phyloP scores from a whole-genome alignment of 2,113 vertebrate species.

The Tachuris rubrigastra region DNA sequence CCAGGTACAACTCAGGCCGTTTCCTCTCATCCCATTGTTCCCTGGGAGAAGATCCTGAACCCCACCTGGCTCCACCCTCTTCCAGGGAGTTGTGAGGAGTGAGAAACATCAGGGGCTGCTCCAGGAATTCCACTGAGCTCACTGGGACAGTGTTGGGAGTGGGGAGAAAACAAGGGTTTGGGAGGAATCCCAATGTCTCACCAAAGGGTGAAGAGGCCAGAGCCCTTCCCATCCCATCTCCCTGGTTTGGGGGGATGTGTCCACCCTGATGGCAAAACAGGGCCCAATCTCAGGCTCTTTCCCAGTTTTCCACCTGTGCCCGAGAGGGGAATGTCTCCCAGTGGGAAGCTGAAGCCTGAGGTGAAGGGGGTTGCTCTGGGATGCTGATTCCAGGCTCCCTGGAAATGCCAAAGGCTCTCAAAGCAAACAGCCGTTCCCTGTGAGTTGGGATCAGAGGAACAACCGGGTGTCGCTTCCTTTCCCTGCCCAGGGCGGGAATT shows the following conservation, averaged over 20 bases:
- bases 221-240: fast-evolving
- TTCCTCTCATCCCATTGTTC: neutral
- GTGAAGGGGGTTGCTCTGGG: fast-evolving
- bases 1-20: neutral
- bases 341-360: neutral
- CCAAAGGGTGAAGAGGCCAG: too few species aligned
- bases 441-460: neutral
- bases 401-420: neutral
- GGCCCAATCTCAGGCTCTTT: fast-evolving
- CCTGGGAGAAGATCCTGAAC: neutral
- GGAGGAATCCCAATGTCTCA: too few species aligned
- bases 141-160: fast-evolving
- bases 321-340: fast-evolving
- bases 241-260: neutral
- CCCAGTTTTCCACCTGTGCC: neutral
- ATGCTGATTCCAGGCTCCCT: fast-evolving
- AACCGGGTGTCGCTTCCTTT: neutral
- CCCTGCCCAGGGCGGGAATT: neutral
- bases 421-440: neutral
- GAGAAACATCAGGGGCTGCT: neutral
- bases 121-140: neutral
- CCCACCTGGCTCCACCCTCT: neutral
- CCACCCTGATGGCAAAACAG: too few species aligned
- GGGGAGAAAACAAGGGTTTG: neutral
- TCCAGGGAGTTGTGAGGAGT: neutral